Evolutionary conservation across 2,113 vertebrate genomes (phyloP), one percentile per base, ranked within the genome.

Genomic region (Henicopernis longicauda): DNA sequence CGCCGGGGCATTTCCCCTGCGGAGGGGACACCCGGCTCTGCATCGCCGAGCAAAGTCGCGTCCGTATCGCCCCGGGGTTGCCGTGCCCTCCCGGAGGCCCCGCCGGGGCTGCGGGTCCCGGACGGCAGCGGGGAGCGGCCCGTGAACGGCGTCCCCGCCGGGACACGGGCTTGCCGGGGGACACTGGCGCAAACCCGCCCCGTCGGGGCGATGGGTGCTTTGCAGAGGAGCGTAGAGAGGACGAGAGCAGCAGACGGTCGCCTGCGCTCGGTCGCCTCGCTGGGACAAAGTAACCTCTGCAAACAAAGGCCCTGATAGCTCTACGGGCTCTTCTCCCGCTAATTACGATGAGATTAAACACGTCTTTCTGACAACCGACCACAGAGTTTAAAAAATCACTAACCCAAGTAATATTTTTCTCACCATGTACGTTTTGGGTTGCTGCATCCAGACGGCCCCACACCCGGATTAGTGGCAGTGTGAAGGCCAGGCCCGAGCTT

Each of bases 381-480:
- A 0, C 7, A 34, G 65, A 57, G 13, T 61, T 72, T 54, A 32
- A 70, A 77, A 84, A 84, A 36, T 7, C 16, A 2, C 20, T 40
- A 15, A 84, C 18, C 4, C 38, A 8, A 34, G 8, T 17, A 4
- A 8, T 29, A 2, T 8, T 58, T 58, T 49, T 70, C 14, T 45
- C 32, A 4, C 21, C 20, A 9, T 3, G 0, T 80, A 9, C 4
- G 0, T 80, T 91, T 86, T 18, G 40, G 34, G 44, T 19, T 52
- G 70, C 44, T 0, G 2, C 54, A 4, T 6, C 12, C 66, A 31
- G 26, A 22, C 0, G 4, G 16, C 26, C 12, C 32, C 83, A 13
- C 36, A 20, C 3, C 6, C 2, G 5, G 31, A 13, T 26, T 16
- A 62, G 65, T 15, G 36, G 20, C 55, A 19, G 54, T 16, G n/a